These are phyloP conservation scores for Thera obeliscata DNA, from an alignment of 2,888 invertebrate species.

Conservation along the genomic window DNA sequence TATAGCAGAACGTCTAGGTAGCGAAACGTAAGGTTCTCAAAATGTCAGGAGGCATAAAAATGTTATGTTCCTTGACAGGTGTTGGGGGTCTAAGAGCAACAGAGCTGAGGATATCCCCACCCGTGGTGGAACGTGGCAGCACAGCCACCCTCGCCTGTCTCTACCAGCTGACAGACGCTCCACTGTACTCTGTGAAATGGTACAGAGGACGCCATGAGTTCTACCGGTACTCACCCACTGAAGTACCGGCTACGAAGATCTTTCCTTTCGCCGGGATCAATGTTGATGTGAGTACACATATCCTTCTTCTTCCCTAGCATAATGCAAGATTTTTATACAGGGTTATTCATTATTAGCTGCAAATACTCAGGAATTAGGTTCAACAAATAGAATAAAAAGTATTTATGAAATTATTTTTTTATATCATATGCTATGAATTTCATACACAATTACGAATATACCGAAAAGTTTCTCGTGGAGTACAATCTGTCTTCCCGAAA, in stretches of 20 bases:
- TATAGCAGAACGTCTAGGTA: too few relatives aligned
- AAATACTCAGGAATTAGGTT: too few relatives aligned
- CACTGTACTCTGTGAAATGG: conserved; percentile 88
- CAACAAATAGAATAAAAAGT: too few relatives aligned
- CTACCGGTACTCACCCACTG: conserved; percentile 87
- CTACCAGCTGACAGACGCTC: conserved; percentile 87
- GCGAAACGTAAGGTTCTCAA: too few relatives aligned
- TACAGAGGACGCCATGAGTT: conserved; percentile 88
- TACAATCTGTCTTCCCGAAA: conserved; percentile 59
- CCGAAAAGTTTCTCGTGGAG: conserved; percentile 48
- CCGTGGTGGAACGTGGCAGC: conserved; percentile 85
- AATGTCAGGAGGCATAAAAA: too few relatives aligned
- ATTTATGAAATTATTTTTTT: too few relatives aligned
- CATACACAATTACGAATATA: conserved; percentile 33
- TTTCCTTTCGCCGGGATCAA: conserved; percentile 87
- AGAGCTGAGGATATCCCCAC: conserved; percentile 84
- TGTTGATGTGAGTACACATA: conserved; percentile 86
- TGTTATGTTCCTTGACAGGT: conserved; percentile 50
- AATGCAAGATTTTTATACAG: too few relatives aligned
- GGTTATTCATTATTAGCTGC: too few relatives aligned
- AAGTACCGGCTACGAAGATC: conserved; percentile 86
- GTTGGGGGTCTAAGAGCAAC: conserved; percentile 81
- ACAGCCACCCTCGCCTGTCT: conserved; percentile 85
- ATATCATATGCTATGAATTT: background rate
- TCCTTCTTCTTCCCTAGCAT: too few relatives aligned